Evolutionary conservation across 1,140 invertebrate species (phyloP).

Genomic region (Adoxophyes honmai): DNA sequence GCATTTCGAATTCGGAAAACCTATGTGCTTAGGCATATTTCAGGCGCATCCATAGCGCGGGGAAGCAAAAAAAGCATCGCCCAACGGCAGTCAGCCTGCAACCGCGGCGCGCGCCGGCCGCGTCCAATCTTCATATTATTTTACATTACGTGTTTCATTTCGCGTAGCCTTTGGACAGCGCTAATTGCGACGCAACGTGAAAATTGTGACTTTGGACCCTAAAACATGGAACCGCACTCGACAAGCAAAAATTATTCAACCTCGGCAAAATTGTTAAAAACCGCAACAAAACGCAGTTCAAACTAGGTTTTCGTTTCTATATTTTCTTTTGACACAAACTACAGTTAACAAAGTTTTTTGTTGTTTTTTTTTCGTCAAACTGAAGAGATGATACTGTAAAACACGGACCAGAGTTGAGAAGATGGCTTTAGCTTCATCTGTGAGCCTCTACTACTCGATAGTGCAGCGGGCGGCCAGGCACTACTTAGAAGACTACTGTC

Average conservation of each 20-base stretch:
- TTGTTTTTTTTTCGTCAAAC: slow-evolving; percentile 63
- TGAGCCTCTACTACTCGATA: slow-evolving; percentile 76
- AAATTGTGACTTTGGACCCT: slow-evolving; percentile 71
- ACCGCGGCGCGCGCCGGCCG: slow-evolving; percentile 66
- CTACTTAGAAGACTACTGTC: slow-evolving; percentile 76
- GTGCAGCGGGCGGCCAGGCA: slow-evolving; percentile 75
- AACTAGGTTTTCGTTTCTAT: slow-evolving; percentile 55
- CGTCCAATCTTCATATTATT: slow-evolving; percentile 65
- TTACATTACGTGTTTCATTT: slow-evolving; percentile 74
- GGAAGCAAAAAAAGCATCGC: slow-evolving; percentile 57
- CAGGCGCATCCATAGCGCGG: slow-evolving; percentile 55
- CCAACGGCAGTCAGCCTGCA: slow-evolving; percentile 53
- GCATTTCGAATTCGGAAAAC: slow-evolving; percentile 10
- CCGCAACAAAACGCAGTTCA: slow-evolving; percentile 70
- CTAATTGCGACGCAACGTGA: slow-evolving; percentile 48
- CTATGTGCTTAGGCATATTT: slow-evolving; percentile 46
- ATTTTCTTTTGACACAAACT: slow-evolving; percentile 51
- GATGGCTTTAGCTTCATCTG: slow-evolving; percentile 76
- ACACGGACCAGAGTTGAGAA: slow-evolving; percentile 50
- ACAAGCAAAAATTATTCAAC: slow-evolving; percentile 49
- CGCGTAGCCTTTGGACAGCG: slow-evolving; percentile 69
- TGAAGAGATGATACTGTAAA: slow-evolving; percentile 28
- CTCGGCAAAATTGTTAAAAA: slow-evolving; percentile 50
- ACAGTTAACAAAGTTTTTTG: slow-evolving; percentile 49
- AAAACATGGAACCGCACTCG: slow-evolving; percentile 60